Evolutionary conservation across 2,113 vertebrate species (phyloP).

Genomic region (Fregata magnificens): DNA sequence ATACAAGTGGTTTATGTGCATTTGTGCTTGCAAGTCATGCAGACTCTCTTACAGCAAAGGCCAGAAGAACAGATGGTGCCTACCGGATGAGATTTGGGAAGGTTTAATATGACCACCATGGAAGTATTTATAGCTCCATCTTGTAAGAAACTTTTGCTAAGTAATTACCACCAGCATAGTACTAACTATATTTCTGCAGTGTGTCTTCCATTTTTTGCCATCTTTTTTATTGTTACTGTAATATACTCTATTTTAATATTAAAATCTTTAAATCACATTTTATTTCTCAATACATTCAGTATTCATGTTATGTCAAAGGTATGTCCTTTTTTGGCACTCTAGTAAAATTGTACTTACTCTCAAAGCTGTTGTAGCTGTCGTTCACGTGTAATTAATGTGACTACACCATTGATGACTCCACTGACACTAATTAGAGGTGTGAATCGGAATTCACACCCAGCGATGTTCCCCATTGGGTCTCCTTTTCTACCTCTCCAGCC

Average conservation of each 20-base stretch:
- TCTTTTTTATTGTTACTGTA: neutral
- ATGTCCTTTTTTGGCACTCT: neutral
- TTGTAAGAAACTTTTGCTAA: neutral
- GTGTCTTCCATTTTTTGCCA: neutral
- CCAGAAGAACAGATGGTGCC: neutral
- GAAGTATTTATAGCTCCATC: neutral
- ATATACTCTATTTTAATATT: neutral
- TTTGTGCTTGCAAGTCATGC: neutral
- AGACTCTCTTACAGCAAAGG: neutral
- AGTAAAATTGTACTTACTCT: neutral
- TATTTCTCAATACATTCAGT: neutral
- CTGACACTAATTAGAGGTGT: conserved; percentile 33
- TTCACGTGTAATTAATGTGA: neutral
- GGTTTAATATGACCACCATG: neutral
- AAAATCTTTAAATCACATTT: neutral
- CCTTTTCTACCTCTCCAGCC: neutral
- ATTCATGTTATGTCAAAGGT: accelerated
- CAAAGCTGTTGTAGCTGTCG: neutral
- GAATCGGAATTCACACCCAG: neutral
- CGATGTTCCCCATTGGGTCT: neutral
- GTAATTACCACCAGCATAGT: neutral
- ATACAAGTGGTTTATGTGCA: accelerated
- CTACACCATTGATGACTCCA: neutral
- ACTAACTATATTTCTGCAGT: neutral
- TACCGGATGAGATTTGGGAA: neutral